Percentiles rank a stretch among this genome's conserved stretches.
phyloP scores from a whole-genome alignment of 92 coral and sea anemone species.

The Heteractis magnifica region DNA sequence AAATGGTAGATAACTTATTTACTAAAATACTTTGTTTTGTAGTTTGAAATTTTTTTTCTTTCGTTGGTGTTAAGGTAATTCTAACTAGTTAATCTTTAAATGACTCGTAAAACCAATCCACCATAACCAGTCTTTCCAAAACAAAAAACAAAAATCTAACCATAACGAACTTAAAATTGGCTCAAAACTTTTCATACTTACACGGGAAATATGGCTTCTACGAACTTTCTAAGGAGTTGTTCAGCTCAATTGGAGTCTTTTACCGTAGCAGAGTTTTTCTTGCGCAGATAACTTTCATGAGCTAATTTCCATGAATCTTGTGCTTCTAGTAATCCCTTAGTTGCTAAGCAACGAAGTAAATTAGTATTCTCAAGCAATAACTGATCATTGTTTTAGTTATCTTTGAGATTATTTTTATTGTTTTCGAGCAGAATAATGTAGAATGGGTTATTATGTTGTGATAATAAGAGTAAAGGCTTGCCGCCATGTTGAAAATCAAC shows the following conservation, averaged over 20 bases:
- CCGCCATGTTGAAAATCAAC: not conserved
- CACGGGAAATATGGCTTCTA: too few species aligned
- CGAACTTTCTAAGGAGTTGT: not conserved
- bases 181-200: not conserved
- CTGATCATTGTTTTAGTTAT: not conserved
- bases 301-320: not conserved
- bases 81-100: not conserved
- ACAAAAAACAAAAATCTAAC: not conserved
- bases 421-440: not conserved
- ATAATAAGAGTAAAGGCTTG: not conserved
- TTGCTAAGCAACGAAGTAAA: conserved; percentile 1
- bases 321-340: not conserved
- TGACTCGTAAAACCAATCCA: too few species aligned
- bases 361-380: not conserved
- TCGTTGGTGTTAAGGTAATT: not conserved
- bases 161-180: too few species aligned
- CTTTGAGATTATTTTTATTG: not conserved
- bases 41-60: not conserved
- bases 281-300: not conserved
- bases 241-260: too few species aligned
- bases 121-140: too few species aligned
- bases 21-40: not conserved
- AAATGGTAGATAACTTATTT: too few species aligned
- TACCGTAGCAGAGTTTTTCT: not conserved
- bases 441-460: not conserved